Percentiles rank a stretch among this genome's conserved stretches.
These are phyloP conservation scores for Toxostoma redivivum DNA, from an alignment of 2,113 vertebrate species.

Conservation along the genomic window DNA sequence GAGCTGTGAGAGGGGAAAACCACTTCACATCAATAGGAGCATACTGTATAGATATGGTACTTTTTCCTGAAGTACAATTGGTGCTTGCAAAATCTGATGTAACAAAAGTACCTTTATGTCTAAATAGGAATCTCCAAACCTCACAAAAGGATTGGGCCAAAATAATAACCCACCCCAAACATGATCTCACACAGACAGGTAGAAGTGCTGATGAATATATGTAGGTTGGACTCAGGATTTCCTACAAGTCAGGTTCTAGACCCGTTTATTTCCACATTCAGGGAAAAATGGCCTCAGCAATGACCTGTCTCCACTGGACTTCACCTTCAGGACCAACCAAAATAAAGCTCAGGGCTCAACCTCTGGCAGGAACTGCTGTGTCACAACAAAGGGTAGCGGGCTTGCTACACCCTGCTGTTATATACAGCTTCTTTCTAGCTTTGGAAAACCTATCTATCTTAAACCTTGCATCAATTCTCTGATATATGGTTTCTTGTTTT, in stretches of 20 bases:
- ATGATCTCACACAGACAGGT: not conserved
- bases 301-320: not conserved
- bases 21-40: not conserved
- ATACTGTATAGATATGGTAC: not conserved
- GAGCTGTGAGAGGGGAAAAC: not conserved
- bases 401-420: not conserved
- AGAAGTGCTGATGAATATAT: not conserved
- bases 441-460: not conserved
- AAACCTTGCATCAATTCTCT: not conserved
- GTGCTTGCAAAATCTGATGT: not conserved
- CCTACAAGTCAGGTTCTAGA: not conserved
- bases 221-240: not conserved
- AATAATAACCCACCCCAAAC: not conserved
- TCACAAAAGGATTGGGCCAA: not conserved
- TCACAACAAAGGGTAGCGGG: not conserved
- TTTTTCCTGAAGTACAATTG: not conserved
- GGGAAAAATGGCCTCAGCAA: not conserved
- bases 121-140: not conserved
- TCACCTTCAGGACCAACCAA: not conserved
- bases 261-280: not conserved
- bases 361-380: not conserved
- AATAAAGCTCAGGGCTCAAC: not conserved
- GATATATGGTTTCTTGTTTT: not conserved
- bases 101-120: not conserved
- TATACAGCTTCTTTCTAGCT: not conserved